phyloP scores from a whole-genome alignment of 2,888 invertebrate species.

The Mechanitis messenoides region DNA sequence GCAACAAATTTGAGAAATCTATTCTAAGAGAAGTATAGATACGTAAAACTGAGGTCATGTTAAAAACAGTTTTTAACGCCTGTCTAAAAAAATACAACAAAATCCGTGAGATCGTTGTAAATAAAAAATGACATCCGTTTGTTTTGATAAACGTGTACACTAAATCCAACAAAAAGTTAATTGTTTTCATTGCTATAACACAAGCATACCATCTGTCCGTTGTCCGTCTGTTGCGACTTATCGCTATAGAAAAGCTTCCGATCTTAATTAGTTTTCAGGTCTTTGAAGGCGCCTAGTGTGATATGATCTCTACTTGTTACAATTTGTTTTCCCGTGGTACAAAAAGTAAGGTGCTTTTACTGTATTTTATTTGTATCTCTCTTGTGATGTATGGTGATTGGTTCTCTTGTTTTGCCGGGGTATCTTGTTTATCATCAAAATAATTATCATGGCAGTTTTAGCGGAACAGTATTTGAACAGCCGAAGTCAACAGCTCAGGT shows the following conservation, averaged over 20 bases:
- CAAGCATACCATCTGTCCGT: slow-evolving; percentile 53
- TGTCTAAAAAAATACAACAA: slow-evolving; percentile 25
- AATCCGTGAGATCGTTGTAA: slow-evolving; percentile 41
- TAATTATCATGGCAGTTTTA: slow-evolving; percentile 62
- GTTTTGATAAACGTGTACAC: slow-evolving; percentile 31
- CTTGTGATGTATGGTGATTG: slow-evolving; percentile 76
- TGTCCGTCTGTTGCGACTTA: slow-evolving; percentile 66
- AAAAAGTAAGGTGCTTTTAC: slow-evolving; percentile 60
- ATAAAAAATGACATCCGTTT: slow-evolving; percentile 38
- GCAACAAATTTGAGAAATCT: no score
- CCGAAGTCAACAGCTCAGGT: slow-evolving; percentile 43
- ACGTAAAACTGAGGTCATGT: not conserved
- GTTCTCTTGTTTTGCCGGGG: slow-evolving; percentile 65
- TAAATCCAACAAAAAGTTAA: slow-evolving; percentile 69
- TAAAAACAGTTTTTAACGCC: not conserved
- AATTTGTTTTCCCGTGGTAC: slow-evolving; percentile 74
- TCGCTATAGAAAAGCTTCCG: slow-evolving; percentile 72
- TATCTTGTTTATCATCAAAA: slow-evolving; percentile 73
- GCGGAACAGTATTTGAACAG: slow-evolving; percentile 66
- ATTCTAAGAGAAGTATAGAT: no score
- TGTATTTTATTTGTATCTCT: slow-evolving; percentile 65
- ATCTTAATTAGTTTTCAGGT: slow-evolving; percentile 77
- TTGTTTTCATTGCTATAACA: slow-evolving; percentile 75
- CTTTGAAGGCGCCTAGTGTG: slow-evolving; percentile 71
- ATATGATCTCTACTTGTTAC: slow-evolving; percentile 73